Evolutionary conservation across 2,888 invertebrate species (phyloP), one percentile per base, ranked within the genome.

Genomic region (Eurytoma adleriae): DNA sequence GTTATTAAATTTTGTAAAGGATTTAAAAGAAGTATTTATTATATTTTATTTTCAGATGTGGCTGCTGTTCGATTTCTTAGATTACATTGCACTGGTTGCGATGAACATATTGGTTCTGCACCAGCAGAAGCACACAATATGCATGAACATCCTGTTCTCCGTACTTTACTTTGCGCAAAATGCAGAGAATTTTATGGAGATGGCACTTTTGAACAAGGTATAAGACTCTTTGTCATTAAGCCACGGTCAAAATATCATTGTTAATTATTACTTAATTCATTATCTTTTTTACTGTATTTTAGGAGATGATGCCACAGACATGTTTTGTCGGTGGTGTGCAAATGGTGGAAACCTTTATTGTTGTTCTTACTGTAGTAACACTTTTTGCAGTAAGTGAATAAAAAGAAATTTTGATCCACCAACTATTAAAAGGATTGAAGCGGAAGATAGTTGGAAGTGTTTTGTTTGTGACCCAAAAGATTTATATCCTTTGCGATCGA

Each of bases 241-340:
- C 24, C 30, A 57, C 1, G 40, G 1, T 54, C 1, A 61, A 61
- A 30, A 24, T 12, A 20, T 14, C 13, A 59, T 59, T 18, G 18
- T 57, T 40, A 18, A 3, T 61, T 24, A 24, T 61, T 30, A 48
- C 14, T 73, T 62, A 48, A 27, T 40, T 10, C 13, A 59, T 59
- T 73, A 50, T 77, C 30, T 56, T 27, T 56, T 30, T 66, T n/a
- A 24, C 40, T 40, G 40, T 30, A 40, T 83, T 85, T 40, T 80
- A 91, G 90, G 96, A 70, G 96, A 96, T 89, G 96, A 96, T 91
- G 95, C 95, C 30, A 96, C 96, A 18, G 96, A 96, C 88, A 91
- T 96, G 82, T 96, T 96, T 87, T 96, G 96, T 85, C 93, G 96
- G 69, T 96, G 96, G 96, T 96, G 96, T 87, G 96, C 96, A 0